Percentiles rank a stretch among this genome's conserved stretches.
Evolutionary conservation across 2,888 invertebrate species (phyloP).

Genomic region (Cheilosia impressa): DNA sequence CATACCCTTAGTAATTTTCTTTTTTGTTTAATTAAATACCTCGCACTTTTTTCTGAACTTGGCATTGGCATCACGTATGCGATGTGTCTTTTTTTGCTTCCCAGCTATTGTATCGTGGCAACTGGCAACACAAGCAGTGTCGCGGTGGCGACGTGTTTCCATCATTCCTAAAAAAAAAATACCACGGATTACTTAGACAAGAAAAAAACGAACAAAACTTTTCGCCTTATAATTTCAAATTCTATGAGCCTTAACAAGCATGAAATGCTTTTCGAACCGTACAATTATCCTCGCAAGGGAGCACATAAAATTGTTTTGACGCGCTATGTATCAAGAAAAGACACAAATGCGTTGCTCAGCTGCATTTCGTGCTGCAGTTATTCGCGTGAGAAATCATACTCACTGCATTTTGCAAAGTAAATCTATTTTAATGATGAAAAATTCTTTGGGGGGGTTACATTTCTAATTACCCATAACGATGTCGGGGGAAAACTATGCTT

Average conservation of each 20-base stretch:
- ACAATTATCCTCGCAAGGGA: constrained; percentile 14
- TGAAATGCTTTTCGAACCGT: constrained; percentile 16
- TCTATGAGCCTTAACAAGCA: constrained; percentile 15
- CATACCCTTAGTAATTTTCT: background rate
- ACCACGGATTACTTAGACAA: background rate
- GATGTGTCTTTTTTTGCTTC: constrained; percentile 10
- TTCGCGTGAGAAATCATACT: constrained; percentile 44
- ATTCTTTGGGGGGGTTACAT: background rate
- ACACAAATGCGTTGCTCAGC: constrained; percentile 27
- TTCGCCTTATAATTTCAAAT: constrained; percentile 6
- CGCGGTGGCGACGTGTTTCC: constrained; percentile 3
- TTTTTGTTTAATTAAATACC: constrained; percentile 32
- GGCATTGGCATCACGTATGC: constrained; percentile 54
- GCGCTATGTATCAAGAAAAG: background rate
- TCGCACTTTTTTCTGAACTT: constrained; percentile 40
- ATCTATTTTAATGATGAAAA: constrained; percentile 21
- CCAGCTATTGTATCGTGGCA: background rate
- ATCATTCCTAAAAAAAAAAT: constrained; percentile 2
- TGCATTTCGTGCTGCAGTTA: constrained; percentile 16
- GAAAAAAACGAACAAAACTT: background rate
- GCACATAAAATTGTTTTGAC: constrained; percentile 3
- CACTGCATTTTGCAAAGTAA: constrained; percentile 24
- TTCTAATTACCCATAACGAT: background rate
- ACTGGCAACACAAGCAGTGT: background rate
- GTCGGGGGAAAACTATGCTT: background rate